These are phyloP conservation scores for Myopa testacea DNA, from an alignment of 2,888 invertebrate genomes.

Conservation along the genomic window DNA sequence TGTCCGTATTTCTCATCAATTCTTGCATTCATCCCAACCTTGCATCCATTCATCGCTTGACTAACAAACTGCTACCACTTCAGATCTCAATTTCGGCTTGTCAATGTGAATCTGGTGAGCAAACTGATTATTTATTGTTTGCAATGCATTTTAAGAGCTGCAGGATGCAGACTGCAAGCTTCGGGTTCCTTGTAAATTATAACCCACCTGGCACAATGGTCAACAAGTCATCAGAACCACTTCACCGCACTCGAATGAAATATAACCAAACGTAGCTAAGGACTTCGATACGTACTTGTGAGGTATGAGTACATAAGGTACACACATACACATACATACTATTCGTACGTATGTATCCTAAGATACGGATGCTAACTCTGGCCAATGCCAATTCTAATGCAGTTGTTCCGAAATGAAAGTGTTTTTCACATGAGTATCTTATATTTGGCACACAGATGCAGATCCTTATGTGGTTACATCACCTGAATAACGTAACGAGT, in stretches of 20 bases:
- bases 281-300: too few relatives aligned
- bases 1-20: too few relatives aligned
- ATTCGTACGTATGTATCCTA: background rate
- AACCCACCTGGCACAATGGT: background rate
- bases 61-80: too few relatives aligned
- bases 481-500: too few relatives aligned
- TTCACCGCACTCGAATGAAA: background rate
- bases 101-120: background rate
- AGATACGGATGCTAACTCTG: background rate
- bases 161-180: background rate
- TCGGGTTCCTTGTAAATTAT: background rate
- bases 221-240: background rate
- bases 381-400: background rate
- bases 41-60: too few relatives aligned
- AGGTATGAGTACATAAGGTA: background rate
- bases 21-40: too few relatives aligned
- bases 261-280: background rate
- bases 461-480: background rate
- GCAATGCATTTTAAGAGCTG: background rate
- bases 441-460: background rate
- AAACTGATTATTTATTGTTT: constrained; percentile 1
- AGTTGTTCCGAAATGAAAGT: background rate
- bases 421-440: background rate
- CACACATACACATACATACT: background rate
- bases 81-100: background rate